phyloP scores from a whole-genome alignment of 2,888 invertebrate species.

The Pristionchus japonicus region DNA sequence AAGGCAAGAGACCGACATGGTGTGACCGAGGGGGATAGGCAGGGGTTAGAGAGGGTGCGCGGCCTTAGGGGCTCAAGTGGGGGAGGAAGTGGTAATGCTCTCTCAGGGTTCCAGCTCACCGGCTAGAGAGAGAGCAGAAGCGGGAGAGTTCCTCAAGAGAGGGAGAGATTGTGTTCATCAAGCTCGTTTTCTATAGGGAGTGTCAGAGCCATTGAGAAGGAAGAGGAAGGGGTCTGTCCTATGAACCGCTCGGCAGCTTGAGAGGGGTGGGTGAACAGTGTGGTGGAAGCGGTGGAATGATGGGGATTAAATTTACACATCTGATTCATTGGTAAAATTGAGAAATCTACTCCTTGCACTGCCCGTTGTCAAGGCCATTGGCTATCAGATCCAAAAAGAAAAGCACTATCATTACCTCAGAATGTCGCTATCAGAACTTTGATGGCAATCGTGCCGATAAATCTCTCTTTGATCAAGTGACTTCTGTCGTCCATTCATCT shows the following conservation, averaged over 20 bases:
- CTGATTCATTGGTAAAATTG: no score
- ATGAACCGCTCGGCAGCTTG: constrained; percentile 27
- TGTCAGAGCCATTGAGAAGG: constrained; percentile 24
- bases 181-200: constrained; percentile 20
- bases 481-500: background rate
- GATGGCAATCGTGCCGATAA: background rate
- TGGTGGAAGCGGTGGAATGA: background rate
- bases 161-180: background rate
- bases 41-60: background rate
- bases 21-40: background rate
- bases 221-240: background rate
- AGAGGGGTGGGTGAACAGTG: background rate
- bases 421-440: no score
- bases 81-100: background rate
- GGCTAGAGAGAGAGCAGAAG: background rate
- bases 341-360: no score
- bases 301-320: background rate
- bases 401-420: no score
- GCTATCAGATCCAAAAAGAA: no score
- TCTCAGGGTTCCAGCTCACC: no score
- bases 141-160: background rate
- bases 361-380: no score
- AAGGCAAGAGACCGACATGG: background rate
- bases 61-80: constrained; percentile 27
- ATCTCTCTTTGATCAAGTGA: background rate